A percentile compares a stretch with the other conserved stretches of the same genome.
These are phyloP conservation scores for Incurvaria masculella DNA, from an alignment of 2,888 invertebrate species.

Conservation along the genomic window DNA sequence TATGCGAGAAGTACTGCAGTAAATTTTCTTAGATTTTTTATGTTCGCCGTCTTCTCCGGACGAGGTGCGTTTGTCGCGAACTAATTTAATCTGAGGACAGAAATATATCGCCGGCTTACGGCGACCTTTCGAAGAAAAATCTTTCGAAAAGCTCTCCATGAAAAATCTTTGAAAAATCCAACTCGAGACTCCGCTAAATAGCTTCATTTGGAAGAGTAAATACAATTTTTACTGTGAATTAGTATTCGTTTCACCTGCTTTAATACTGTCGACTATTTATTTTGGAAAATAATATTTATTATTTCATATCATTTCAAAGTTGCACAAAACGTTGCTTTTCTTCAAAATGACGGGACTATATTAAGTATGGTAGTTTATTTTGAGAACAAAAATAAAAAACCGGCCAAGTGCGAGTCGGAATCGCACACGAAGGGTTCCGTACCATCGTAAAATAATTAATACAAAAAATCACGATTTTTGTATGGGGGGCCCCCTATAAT, in stretches of 20 bases:
- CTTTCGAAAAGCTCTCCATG: constrained; percentile 26
- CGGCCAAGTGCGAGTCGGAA: too few species aligned
- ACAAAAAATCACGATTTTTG: too few species aligned
- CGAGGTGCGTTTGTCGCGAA: constrained; percentile 36
- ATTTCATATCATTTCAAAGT: too few species aligned
- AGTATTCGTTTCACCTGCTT: constrained; percentile 19
- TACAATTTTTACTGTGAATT: constrained; percentile 24
- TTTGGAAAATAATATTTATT: too few species aligned
- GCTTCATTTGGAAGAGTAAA: constrained; percentile 44
- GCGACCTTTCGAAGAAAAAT: not conserved
- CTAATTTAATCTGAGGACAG: constrained; percentile 42
- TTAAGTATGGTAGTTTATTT: too few species aligned
- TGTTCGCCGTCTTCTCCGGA: constrained; percentile 19
- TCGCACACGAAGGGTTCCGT: too few species aligned
- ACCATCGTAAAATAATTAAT: too few species aligned
- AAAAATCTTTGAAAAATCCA: constrained; percentile 56
- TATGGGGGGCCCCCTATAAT: too few species aligned
- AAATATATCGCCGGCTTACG: constrained; percentile 33
- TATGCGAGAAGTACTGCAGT: not conserved
- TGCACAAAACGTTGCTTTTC: too few species aligned
- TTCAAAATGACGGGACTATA: too few species aligned
- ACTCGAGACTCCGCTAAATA: constrained; percentile 38
- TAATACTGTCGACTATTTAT: too few species aligned
- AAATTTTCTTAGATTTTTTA: constrained; percentile 13
- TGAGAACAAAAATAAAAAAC: too few species aligned